A percentile compares a stretch with the other conserved stretches of the same genome.
These are phyloP conservation scores for Tonatia bakeri DNA, from an alignment of 2,113 vertebrate species.

Conservation along the genomic window DNA sequence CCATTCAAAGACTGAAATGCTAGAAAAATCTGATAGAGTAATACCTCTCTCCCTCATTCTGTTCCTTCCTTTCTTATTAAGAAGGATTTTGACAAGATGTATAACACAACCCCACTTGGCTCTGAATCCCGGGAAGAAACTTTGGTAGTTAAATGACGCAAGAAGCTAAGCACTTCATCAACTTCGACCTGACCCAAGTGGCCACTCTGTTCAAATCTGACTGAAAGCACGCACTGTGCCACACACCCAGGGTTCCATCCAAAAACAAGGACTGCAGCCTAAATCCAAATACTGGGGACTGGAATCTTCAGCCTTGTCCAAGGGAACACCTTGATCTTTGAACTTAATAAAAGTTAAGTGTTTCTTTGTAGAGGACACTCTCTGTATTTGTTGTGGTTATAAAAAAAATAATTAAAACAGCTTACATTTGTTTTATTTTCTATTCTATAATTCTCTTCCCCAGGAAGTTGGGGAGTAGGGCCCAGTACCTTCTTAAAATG, in stretches of 20 bases:
- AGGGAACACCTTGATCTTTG: background rate
- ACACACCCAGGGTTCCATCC: background rate
- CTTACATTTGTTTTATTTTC: background rate
- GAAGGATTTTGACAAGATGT: background rate
- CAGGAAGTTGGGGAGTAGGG: background rate
- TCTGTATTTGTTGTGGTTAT: background rate
- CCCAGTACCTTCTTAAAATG: background rate
- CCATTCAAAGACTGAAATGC: background rate
- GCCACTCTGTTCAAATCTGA: background rate
- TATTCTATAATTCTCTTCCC: background rate
- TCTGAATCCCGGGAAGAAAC: background rate
- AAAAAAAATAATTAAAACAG: background rate
- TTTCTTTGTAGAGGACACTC: background rate
- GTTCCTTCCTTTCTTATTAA: background rate
- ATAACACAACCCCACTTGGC: background rate
- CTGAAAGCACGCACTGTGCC: background rate
- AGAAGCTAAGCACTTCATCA: background rate
- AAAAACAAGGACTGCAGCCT: background rate
- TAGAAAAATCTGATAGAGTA: background rate
- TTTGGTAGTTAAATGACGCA: background rate
- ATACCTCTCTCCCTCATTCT: background rate
- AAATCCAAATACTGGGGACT: background rate
- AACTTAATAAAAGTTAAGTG: background rate
- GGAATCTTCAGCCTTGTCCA: background rate
- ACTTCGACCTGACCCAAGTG: background rate